Evolutionary conservation across 2,888 invertebrate species (phyloP), one percentile per base, ranked within the genome.

Genomic region (Lycophotia porphyrea): DNA sequence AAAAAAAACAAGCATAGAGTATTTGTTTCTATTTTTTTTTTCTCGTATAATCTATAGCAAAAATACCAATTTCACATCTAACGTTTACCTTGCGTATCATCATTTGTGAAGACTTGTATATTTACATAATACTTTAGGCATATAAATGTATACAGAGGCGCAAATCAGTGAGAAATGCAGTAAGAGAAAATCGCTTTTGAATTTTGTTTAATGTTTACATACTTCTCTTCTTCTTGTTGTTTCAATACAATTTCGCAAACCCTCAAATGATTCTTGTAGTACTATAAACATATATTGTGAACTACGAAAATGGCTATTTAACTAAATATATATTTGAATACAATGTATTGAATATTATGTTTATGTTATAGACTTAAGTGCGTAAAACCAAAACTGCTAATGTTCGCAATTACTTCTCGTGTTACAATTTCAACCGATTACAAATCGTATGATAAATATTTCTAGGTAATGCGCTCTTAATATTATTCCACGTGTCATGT

Each of bases 371-470:
- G 55, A 67, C 64, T 1, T 44, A 47, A 78, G 67, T 72, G 81
- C 81, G 71, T 80, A 84, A 81, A 76, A 80, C 58, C 31, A 73
- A 84, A 76, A 72, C 64, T 73, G 72, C 67, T 5, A 69, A 47
- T 66, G 52, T 36, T 61, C 34, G 71, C 75, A 34, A 65, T 71
- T 72, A 61, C 52, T 72, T 81, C 76, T 82, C 70, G 73, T 71
- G 72, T 84, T 81, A 76, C 82, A 76, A 70, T 72, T 75, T 39
- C 52, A 61, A 61, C 64, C 81, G 58, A 84, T 76, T 67, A 72
- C 70, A 76, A 76, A 73, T 73, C 49, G 63, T 34, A 49, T 72
- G 34, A 69, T 49, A 39, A 49, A 27, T 80, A 71, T 65, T 52
- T 34, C 34, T 69, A 60, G 39, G 64, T 60, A 66, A 66, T 80